Base-by-base conservation (phyloP, 1,140 invertebrate genomes). In the Eumaeus atala region DNA sequence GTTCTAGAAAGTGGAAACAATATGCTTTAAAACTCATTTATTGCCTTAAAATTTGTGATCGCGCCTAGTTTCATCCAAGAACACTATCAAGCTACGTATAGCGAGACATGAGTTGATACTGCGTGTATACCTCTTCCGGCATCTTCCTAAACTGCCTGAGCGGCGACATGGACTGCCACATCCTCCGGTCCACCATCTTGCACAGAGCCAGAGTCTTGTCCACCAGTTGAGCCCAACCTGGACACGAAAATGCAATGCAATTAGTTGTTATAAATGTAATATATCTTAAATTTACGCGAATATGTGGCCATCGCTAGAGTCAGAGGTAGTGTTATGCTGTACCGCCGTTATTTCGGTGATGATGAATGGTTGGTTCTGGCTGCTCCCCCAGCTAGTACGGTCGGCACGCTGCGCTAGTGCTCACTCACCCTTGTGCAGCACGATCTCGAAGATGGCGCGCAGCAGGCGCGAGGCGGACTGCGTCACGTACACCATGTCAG, bases 131-230 rank as follows among this genome's bases (percentile, higher is more conserved):
- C 88, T 99, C 98, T 67, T 98, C 96, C 0, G 98, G 98, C 90
- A 99, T 98, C 77, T 99, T 99, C 37, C 95, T 92, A 79, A 99
- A 99, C 81, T 99, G 98, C 16, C 98, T 89, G 0, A 99, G 86
- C 3, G 98, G 98, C 37, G 97, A 99, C 97, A 99, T 98, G 0
- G 97, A 98, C 82, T 99, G 97, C 98, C 98, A 99, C 97, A 99
- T 99, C 17, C 98, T 90, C 12, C 96, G 91, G 79, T 99, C 97
- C 50, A 99, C 96, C 98, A 99, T 99, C 88, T 99, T 99, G 81
- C 97, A 99, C 0, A 99, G 89, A 1, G 96, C 93, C 0, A 99
- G 83, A 9, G 97, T 94, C 86, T 99, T 99, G 77, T 99, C 97
- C 14, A 97, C 96, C 28, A 99, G 77, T 72, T 98, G 96, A 0